phyloP scores from a whole-genome alignment of 2,888 invertebrate species.

The Drosophila lutescens region DNA sequence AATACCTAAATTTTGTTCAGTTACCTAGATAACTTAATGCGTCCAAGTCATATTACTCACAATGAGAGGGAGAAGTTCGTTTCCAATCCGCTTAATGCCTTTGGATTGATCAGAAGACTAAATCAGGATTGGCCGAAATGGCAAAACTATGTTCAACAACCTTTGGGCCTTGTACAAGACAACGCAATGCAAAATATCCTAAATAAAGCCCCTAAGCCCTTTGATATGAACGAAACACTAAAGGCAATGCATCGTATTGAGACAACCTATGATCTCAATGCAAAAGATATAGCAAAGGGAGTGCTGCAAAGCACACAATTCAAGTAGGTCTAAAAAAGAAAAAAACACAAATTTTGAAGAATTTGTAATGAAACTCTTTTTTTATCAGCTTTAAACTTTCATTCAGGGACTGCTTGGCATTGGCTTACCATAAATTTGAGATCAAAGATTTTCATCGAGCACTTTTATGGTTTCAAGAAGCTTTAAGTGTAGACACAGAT shows the following conservation, averaged over 20 bases:
- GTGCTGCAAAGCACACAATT: slow-evolving; percentile 36
- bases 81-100: slow-evolving; percentile 53
- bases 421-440: slow-evolving; percentile 46
- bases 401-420: slow-evolving; percentile 46
- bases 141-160: slow-evolving; percentile 18
- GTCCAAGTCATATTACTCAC: not conserved
- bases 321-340: slow-evolving; percentile 18
- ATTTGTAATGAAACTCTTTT: not conserved
- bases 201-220: not conserved
- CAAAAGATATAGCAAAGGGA: slow-evolving; percentile 48
- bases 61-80: slow-evolving; percentile 36
- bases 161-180: slow-evolving; percentile 1
- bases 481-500: slow-evolving; percentile 3
- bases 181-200: slow-evolving; percentile 24
- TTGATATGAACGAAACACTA: slow-evolving; percentile 44
- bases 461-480: slow-evolving; percentile 47
- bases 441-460: slow-evolving; percentile 38
- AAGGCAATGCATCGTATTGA: slow-evolving; percentile 52
- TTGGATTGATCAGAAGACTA: slow-evolving; percentile 52
- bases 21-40: slow-evolving; percentile 37
- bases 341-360: too few relatives aligned
- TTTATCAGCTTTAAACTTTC: slow-evolving; percentile 30
- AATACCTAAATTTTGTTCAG: slow-evolving; percentile 14
- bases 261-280: slow-evolving; percentile 40
- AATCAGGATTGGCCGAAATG: slow-evolving; percentile 54